Percentiles rank a stretch among this genome's conserved stretches.
phyloP scores from a whole-genome alignment of 2,113 vertebrate species.

The Ictalurus furcatus region DNA sequence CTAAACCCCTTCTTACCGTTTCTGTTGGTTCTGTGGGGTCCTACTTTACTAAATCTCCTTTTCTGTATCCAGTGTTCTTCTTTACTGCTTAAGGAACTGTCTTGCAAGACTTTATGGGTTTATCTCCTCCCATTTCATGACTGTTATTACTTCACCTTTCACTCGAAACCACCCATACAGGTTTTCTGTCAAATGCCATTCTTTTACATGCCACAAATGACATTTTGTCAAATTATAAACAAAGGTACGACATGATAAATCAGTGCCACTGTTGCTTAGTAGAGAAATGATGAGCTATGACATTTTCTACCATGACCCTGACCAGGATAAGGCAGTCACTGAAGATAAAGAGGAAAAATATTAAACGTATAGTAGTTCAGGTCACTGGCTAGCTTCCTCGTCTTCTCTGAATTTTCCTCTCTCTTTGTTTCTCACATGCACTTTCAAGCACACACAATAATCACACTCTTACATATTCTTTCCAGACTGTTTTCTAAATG shows the following conservation, averaged over 20 bases:
- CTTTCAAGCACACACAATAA: not conserved
- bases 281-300: not conserved
- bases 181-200: constrained; percentile 26
- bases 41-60: constrained; percentile 5
- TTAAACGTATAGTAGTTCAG: not conserved
- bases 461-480: not conserved
- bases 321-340: not conserved
- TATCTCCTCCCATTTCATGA: constrained; percentile 10
- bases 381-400: not conserved
- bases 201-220: not conserved
- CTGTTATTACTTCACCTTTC: not conserved
- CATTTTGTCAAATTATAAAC: not conserved
- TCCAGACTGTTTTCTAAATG: not conserved
- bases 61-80: not conserved
- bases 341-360: not conserved
- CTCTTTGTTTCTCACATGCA: not conserved
- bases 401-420: not conserved
- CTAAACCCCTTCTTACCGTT: constrained; percentile 30
- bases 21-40: constrained; percentile 15
- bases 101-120: not conserved
- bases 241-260: not conserved
- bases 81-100: not conserved
- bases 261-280: not conserved
- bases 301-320: not conserved
- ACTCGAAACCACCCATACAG: constrained; percentile 30